These are phyloP conservation scores for Drosophila rubida DNA, from an alignment of 2,888 invertebrate species.

Conservation along the genomic window DNA sequence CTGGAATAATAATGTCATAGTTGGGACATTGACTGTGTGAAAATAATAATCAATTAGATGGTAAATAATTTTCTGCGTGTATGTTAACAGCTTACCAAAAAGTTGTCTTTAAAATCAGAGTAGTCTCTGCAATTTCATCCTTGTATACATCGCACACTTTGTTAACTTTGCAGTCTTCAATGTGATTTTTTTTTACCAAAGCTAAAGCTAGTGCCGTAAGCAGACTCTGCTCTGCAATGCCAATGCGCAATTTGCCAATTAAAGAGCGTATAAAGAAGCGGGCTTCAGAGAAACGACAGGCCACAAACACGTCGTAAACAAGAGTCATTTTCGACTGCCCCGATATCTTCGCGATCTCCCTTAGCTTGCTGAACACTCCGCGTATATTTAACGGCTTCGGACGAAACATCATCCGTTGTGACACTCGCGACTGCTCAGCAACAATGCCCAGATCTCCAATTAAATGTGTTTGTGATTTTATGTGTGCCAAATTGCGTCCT, in stretches of 20 bases:
- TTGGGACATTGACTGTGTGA: constrained; percentile 95
- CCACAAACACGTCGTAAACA: constrained; percentile 96
- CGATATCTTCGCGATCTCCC: constrained; percentile 93
- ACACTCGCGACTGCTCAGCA: constrained; percentile 93
- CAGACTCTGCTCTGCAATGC: constrained; percentile 98
- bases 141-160: constrained; percentile 85
- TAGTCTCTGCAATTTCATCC: constrained; percentile 89
- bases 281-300: constrained; percentile 94
- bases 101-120: constrained; percentile 94
- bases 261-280: constrained; percentile 95
- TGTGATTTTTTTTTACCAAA: constrained; percentile 86
- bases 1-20: constrained; percentile 93
- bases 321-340: constrained; percentile 95
- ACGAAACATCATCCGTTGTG: constrained; percentile 95
- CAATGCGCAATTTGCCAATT: constrained; percentile 97
- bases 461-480: constrained; percentile 87
- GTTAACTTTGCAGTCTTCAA: constrained; percentile 86
- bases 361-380: constrained; percentile 92
- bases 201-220: constrained; percentile 96
- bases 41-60: constrained; percentile 33
- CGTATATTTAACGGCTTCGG: constrained; percentile 91
- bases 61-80: background rate
- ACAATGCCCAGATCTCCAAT: constrained; percentile 96
- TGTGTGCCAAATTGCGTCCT: constrained; percentile 92
- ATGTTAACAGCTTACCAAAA: constrained; percentile 89